phyloP scores from a whole-genome alignment of 2,113 vertebrate species.

The Macrotis lagotis region DNA sequence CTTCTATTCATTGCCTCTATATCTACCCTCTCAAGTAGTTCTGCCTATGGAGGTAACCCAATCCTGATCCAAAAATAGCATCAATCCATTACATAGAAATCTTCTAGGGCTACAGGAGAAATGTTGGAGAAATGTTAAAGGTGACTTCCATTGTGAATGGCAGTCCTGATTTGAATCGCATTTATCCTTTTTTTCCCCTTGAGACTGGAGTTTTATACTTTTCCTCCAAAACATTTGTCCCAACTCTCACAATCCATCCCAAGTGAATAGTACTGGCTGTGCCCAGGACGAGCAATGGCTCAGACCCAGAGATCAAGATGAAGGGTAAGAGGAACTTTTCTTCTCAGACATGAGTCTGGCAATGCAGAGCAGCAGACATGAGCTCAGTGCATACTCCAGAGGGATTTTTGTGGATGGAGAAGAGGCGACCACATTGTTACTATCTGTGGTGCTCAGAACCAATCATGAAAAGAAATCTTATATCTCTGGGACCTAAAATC shows the following conservation, averaged over 20 bases:
- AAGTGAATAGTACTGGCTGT: accelerated
- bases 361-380: background rate
- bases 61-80: background rate
- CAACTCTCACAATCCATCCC: background rate
- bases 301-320: background rate
- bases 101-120: background rate
- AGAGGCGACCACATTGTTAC: background rate
- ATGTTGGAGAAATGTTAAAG: background rate
- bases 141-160: background rate
- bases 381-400: background rate
- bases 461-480: background rate
- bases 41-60: background rate
- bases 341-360: background rate
- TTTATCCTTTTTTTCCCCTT: background rate
- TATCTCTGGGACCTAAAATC: background rate
- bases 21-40: background rate
- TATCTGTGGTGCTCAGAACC: background rate
- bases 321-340: background rate
- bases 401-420: background rate
- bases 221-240: conserved; percentile 4
- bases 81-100: background rate
- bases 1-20: background rate
- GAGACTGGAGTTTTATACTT: background rate
- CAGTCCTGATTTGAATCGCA: background rate
- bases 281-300: background rate